phyloP scores from a whole-genome alignment of 2,888 invertebrate species.

The Tolmerus cingulatus region DNA sequence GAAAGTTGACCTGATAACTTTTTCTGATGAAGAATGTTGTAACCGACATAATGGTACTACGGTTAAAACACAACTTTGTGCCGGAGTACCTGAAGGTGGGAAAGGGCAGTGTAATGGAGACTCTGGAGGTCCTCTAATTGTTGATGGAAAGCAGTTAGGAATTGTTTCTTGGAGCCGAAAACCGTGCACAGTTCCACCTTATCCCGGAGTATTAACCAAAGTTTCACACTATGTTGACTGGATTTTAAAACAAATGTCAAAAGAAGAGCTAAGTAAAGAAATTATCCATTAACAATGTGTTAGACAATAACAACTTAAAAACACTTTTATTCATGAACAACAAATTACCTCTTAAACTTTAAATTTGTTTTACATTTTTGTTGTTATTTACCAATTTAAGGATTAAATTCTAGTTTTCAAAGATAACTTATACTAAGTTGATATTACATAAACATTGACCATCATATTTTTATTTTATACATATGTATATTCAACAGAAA shows the following conservation, averaged over 20 bases:
- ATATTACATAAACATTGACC: too few relatives aligned
- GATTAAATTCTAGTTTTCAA: too few relatives aligned
- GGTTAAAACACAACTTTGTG: conserved; percentile 61
- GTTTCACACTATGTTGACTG: conserved; percentile 61
- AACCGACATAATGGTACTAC: conserved; percentile 55
- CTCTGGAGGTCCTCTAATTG: conserved; percentile 63
- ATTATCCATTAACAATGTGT: not conserved
- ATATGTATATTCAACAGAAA: too few relatives aligned
- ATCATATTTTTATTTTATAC: too few relatives aligned
- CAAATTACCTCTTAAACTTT: too few relatives aligned
- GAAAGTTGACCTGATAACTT: conserved; percentile 60
- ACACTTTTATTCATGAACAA: too few relatives aligned
- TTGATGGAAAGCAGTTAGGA: conserved; percentile 60
- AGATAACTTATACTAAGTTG: too few relatives aligned
- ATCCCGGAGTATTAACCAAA: conserved; percentile 64
- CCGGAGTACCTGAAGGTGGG: conserved; percentile 63
- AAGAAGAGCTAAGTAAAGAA: not conserved
- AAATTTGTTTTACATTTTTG: too few relatives aligned
- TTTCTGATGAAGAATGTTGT: conserved; percentile 60
- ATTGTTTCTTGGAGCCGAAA: conserved; percentile 65
- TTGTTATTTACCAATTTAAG: too few relatives aligned
- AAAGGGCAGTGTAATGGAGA: conserved; percentile 64
- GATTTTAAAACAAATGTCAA: conserved; percentile 51
- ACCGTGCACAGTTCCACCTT: conserved; percentile 62
- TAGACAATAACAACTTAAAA: not conserved